Evolutionary conservation across 2,797 vertebrate genomes (phyloP).

Genomic region (Pachyuromys duprasi): DNA sequence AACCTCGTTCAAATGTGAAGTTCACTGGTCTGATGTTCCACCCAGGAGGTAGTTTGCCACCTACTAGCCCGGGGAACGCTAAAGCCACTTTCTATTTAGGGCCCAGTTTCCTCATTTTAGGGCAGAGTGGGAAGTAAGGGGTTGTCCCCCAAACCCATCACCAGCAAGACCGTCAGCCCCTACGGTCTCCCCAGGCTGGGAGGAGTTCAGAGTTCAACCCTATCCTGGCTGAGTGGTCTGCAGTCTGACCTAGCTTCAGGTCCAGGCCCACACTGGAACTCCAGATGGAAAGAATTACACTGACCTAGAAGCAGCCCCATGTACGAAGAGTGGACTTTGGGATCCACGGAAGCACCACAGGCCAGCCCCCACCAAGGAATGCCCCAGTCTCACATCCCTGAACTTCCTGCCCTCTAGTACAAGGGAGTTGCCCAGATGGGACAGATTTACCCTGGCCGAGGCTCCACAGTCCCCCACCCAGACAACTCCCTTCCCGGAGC

Average conservation of each 20-base stretch:
- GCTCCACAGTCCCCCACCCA: not conserved
- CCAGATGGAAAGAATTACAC: not conserved
- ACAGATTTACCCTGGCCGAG: not conserved
- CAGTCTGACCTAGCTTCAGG: not conserved
- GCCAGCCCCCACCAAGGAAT: not conserved
- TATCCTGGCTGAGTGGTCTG: too few species aligned
- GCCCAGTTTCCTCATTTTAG: constrained; percentile 5
- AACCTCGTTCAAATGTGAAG: not conserved
- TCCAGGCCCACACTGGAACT: not conserved
- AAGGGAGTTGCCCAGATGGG: not conserved
- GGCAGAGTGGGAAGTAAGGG: not conserved
- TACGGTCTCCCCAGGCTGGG: not conserved
- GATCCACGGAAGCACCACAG: not conserved
- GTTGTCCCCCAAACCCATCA: not conserved
- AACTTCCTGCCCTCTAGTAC: not conserved
- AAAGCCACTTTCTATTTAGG: not conserved
- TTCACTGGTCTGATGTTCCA: not conserved
- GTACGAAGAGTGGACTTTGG: not conserved
- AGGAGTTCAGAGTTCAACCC: not conserved
- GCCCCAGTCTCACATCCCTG: not conserved
- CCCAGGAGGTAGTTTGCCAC: not conserved
- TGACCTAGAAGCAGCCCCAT: not conserved
- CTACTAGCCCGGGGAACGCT: not conserved
- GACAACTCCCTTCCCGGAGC: not conserved
- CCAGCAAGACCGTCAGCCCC: not conserved